Base-by-base conservation (phyloP, 2,113 vertebrate genomes). In the Pedionomus torquatus region DNA sequence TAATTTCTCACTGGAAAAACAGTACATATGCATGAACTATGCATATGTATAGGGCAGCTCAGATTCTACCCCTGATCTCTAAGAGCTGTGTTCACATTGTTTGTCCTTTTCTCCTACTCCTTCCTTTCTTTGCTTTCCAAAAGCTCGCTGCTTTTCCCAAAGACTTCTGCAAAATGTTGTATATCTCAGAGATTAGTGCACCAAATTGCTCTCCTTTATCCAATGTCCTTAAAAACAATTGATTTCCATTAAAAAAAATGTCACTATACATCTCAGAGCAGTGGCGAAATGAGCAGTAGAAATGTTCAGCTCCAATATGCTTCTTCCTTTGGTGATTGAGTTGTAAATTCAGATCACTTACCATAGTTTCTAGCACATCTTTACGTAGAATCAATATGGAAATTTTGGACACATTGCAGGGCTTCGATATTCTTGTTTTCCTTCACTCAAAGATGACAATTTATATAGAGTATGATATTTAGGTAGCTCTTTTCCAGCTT, bases 201-300 rank as follows among this genome's bases (percentile, higher is more conserved):
- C 31, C 49, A 9, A 79, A 51, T 74, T 74, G 11, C 30, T 87
- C 5, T 81, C 43, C 11, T 89, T 69, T 78, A 74, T 72, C 10
- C 13, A 18, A 17, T 19, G 17, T 31, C 51, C 54, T 71, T 63
- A 90, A 37, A 89, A 41, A 17, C 19, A 84, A 65, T 46, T 75
- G 24, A 2, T 89, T 97, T 95, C 90, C n/a, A 64, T 87, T 87
- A n/a, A 17, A 95, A 17, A 95, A 94, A 91, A 87, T 83, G 13
- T 75, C 43, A 25, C 39, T 90, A 1, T 81, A 68, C 31, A 88
- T 83, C 83, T 95, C 37, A 68, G 24, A 92, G 17, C 61, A 54
- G 31, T 46, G n/a, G 23, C 55, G 78, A 92, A 83, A 87, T 20
- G 19, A 80, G 28, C 48, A 39, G 37, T 87, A 49, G 41, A 82